Conservation (phyloP, 2,113 vertebrate genomes). For the Laterallus jamaicensis region DNA sequence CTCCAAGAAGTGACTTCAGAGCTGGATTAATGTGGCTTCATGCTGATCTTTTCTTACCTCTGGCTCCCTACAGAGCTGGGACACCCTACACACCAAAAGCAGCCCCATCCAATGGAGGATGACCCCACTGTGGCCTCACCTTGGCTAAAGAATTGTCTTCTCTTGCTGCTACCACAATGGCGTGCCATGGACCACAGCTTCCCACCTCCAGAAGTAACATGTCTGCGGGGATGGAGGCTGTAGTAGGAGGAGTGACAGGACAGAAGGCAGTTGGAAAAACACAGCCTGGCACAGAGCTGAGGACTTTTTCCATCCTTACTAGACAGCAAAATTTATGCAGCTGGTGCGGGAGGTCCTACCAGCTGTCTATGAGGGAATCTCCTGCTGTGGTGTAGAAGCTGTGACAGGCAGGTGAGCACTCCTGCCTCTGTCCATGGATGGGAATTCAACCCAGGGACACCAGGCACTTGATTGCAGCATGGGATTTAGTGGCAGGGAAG, state of each 20-base stretch:
- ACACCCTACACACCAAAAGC: neutral
- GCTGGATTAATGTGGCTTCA: neutral
- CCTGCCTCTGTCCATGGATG: neutral
- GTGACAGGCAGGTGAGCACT: neutral
- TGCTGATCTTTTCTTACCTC: neutral
- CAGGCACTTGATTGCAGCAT: neutral
- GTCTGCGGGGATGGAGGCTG: neutral
- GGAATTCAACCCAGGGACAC: neutral
- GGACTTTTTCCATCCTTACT: neutral
- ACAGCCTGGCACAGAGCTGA: slow-evolving; percentile 27
- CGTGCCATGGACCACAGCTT: neutral
- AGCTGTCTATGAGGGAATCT: slow-evolving; percentile 14
- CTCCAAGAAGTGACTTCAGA: neutral
- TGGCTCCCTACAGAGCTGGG: neutral
- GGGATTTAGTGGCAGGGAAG: neutral
- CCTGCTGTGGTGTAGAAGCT: neutral
- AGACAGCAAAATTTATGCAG: neutral
- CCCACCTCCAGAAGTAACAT: neutral
- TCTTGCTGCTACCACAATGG: neutral
- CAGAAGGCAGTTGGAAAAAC: slow-evolving; percentile 37
- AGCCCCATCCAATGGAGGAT: neutral
- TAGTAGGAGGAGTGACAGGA: neutral
- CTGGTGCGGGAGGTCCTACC: slow-evolving; percentile 9
- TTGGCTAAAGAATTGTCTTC: neutral
- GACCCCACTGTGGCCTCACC: fast-evolving